Conservation (phyloP, 2,113 vertebrate genomes). For the Struthio camelus region DNA sequence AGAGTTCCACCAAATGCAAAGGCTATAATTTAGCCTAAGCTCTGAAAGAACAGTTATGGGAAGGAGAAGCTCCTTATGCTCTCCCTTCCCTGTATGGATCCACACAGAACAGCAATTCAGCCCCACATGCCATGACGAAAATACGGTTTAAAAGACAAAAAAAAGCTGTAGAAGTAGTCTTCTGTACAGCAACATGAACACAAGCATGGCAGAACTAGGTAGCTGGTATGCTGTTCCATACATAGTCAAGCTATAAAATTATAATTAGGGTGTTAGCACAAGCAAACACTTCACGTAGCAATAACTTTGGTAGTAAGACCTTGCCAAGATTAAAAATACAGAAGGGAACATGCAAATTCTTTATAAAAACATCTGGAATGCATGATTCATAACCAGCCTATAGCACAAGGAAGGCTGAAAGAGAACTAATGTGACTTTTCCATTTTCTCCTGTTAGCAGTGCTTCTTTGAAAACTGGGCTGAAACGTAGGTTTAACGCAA, state of each 20-base stretch:
- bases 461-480: neutral
- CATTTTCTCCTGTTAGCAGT: neutral
- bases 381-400: neutral
- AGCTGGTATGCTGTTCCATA: neutral
- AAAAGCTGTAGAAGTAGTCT: neutral
- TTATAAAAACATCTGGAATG: neutral
- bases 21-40: neutral
- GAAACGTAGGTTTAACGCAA: neutral
- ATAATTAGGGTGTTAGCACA: neutral
- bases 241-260: neutral
- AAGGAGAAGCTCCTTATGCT: neutral
- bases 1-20: neutral
- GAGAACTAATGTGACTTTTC: neutral
- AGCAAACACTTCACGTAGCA: neutral
- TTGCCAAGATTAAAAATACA: neutral
- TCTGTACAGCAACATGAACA: neutral
- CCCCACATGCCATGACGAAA: neutral
- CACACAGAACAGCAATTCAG: neutral
- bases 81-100: neutral
- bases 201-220: neutral
- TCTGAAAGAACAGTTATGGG: neutral
- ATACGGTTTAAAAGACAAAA: rapidly evolving
- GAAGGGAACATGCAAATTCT: neutral
- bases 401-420: neutral
- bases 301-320: neutral